Conservation (phyloP, 2,888 invertebrate genomes). For the Hirtodrosophila confusa region DNA sequence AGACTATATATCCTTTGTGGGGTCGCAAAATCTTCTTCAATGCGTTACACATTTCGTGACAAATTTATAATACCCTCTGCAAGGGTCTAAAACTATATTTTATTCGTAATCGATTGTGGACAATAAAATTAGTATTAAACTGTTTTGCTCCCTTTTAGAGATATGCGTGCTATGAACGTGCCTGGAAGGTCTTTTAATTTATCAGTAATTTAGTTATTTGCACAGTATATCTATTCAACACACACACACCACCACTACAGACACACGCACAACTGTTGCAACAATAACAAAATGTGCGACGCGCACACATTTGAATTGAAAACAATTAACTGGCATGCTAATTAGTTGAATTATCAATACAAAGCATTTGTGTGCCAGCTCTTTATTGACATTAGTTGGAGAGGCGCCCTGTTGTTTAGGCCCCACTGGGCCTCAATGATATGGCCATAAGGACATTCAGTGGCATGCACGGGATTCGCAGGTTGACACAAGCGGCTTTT, state of each 20-base stretch:
- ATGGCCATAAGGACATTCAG: constrained; percentile 24
- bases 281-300: constrained; percentile 49
- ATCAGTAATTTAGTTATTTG: constrained; percentile 38
- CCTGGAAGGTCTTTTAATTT: constrained; percentile 41
- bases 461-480: background rate
- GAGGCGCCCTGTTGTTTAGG: constrained; percentile 31
- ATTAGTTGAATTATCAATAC: constrained; percentile 70
- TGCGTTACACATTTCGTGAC: too few relatives aligned
- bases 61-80: too few relatives aligned
- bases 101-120: too few relatives aligned
- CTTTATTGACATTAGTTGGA: constrained; percentile 61
- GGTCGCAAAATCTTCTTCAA: too few relatives aligned
- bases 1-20: too few relatives aligned
- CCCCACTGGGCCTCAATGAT: constrained; percentile 32
- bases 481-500: constrained; percentile 17
- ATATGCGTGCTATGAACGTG: constrained; percentile 22
- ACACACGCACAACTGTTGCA: constrained; percentile 6
- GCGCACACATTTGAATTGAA: constrained; percentile 54
- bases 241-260: too few relatives aligned
- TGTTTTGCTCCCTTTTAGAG: background rate
- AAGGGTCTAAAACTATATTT: too few relatives aligned
- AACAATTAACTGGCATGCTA: constrained; percentile 78
- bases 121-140: too few relatives aligned
- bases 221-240: constrained; percentile 43
- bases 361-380: constrained; percentile 34